Base-by-base conservation (phyloP, 2,113 vertebrate genomes). In the Empidonax alnorum region DNA sequence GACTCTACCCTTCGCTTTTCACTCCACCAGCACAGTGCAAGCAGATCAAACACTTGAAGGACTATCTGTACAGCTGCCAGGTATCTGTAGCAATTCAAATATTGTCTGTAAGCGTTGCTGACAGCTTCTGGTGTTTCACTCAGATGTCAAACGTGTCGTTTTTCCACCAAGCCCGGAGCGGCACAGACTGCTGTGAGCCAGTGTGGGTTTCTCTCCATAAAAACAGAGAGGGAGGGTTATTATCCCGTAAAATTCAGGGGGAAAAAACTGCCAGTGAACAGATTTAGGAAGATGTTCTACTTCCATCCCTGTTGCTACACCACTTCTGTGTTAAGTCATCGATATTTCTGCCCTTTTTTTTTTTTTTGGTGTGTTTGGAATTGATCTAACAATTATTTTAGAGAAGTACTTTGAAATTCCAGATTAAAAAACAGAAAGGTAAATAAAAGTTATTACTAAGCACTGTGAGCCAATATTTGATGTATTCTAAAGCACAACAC, bases 61-160 rank as follows among this genome's bases (percentile, higher is more conserved):
- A 87, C 66, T 87, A 81, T 92, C 86, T 94, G 94, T 87, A 65
- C 56, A 14, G 55, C 89, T 96, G 92, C 94, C 89, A 94, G 89
- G 94, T 90, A 75, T 94, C 92, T 92, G 91, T 20, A 87, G 77
- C 73, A 92, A 96, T 61, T 94, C 83, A 92, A 90, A 86, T 81
- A 80, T 87, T 41, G 87, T 89, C 86, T 89, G 42, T 58, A 95
- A 65, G 50, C 39, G 18, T 65, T 50, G 82, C 84, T 91, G 93
- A 94, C 93, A 95, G 89, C 58, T 79, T 91, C 84, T 92, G 84
- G 89, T 87, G 89, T 41, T 84, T 86, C 89, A 50, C 50, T 86
- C 76, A 7, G 21, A 61, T 75, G 80, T 93, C 95, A 81, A 90
- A 87, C 5, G 75, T 8, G 37, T 14, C 18, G 65, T 50, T 89